Evolutionary conservation across 1,140 invertebrate species (phyloP).

Genomic region (Heliconius himera): DNA sequence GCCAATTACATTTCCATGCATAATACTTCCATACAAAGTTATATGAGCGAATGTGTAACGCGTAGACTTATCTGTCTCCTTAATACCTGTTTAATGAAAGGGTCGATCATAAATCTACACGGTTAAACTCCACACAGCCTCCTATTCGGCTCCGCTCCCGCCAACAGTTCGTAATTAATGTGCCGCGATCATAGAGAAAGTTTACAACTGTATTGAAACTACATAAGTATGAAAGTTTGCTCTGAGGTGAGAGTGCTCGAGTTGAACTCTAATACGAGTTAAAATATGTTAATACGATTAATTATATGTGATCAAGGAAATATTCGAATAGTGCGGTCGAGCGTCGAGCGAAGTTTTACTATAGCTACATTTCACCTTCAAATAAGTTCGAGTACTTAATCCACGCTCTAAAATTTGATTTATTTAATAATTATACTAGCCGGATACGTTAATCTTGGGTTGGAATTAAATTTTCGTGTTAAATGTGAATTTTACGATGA

Average conservation of each 20-base stretch:
- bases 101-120: slow-evolving; percentile 79
- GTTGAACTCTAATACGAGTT: slow-evolving; percentile 71
- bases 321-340: slow-evolving; percentile 40
- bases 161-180: slow-evolving; percentile 74
- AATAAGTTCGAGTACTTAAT: slow-evolving; percentile 39
- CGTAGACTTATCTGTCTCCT: slow-evolving; percentile 70
- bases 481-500: slow-evolving; percentile 2
- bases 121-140: slow-evolving; percentile 73
- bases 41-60: slow-evolving; percentile 69
- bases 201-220: slow-evolving; percentile 78
- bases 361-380: slow-evolving; percentile 38
- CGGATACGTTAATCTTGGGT: slow-evolving; percentile 17
- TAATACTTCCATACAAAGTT: slow-evolving; percentile 63
- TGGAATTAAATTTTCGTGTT: not conserved
- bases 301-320: slow-evolving; percentile 55
- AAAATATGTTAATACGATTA: slow-evolving; percentile 71
- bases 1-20: slow-evolving; percentile 58
- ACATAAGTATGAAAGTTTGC: slow-evolving; percentile 76
- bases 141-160: slow-evolving; percentile 67
- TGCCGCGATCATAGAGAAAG: slow-evolving; percentile 73
- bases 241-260: slow-evolving; percentile 68
- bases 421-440: slow-evolving; percentile 7
- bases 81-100: slow-evolving; percentile 81
- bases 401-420: slow-evolving; percentile 34
- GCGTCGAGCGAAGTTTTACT: slow-evolving; percentile 35